Conservation (phyloP, 2,797 vertebrate species). For the Ispidina lecontei region DNA sequence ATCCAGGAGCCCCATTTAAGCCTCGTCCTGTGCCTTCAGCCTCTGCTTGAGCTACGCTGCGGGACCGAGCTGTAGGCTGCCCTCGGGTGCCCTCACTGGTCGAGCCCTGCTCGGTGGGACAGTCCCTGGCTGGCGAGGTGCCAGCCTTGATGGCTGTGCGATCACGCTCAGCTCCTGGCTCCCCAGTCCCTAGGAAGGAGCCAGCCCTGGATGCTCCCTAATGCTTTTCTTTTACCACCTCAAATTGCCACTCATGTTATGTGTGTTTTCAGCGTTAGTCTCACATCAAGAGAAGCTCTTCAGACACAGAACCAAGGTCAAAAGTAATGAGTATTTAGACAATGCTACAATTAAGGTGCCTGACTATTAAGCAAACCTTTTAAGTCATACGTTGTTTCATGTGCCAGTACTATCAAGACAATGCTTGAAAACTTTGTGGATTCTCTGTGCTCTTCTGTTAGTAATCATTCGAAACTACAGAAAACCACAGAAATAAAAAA, state of each 20-base stretch:
- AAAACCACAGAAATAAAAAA: neutral
- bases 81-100: fast-evolving
- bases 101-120: neutral
- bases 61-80: neutral
- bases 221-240: neutral
- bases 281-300: neutral
- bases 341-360: neutral
- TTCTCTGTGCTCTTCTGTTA: neutral
- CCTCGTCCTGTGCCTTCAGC: fast-evolving
- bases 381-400: neutral
- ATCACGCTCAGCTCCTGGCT: fast-evolving
- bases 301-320: neutral
- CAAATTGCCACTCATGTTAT: neutral
- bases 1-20: neutral
- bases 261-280: neutral
- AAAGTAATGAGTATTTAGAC: neutral
- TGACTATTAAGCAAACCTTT: neutral
- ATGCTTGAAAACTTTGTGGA: neutral
- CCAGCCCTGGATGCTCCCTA: neutral
- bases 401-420: neutral
- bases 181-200: neutral
- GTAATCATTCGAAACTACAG: neutral
- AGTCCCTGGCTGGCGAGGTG: too few relatives aligned
- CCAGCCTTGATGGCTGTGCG: neutral
- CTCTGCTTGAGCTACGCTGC: fast-evolving